Conservation (phyloP, 1,140 invertebrate genomes). For the Drosophila sp. region DNA sequence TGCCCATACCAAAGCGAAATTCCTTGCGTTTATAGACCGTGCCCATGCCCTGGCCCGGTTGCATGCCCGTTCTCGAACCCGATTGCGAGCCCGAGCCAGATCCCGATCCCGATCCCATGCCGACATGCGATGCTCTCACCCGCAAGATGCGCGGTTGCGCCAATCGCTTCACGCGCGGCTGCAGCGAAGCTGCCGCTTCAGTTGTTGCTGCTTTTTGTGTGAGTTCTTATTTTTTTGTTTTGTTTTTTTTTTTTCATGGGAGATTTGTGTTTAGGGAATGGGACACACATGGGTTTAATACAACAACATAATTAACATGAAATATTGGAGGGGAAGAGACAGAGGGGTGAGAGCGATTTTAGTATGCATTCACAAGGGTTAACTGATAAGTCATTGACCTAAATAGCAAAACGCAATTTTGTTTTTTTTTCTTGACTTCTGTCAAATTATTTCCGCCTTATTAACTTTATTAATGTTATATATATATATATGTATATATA, state of each 20-base stretch:
- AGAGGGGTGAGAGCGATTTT: conserved; percentile 33
- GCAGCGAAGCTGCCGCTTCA: conserved; percentile 17
- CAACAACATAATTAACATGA: conserved; percentile 16
- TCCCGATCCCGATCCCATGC: conserved; percentile 67
- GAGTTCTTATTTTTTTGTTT: background rate
- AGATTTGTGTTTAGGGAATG: background rate
- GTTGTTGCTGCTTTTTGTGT: conserved; percentile 25
- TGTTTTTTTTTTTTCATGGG: background rate
- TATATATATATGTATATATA: too few relatives aligned
- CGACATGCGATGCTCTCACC: conserved; percentile 77
- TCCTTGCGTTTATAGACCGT: conserved; percentile 83
- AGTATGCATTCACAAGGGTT: conserved; percentile 29
- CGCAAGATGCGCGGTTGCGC: conserved; percentile 84
- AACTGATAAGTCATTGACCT: background rate
- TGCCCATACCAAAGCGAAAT: conserved; percentile 86
- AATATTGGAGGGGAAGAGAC: conserved; percentile 1
- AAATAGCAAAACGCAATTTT: background rate
- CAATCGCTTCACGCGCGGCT: conserved; percentile 77
- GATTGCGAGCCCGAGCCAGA: conserved; percentile 32
- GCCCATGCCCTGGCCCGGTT: conserved; percentile 28
- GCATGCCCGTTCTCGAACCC: conserved; percentile 86
- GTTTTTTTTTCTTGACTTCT: too few relatives aligned
- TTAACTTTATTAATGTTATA: too few relatives aligned
- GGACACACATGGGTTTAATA: background rate
- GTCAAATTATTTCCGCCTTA: too few relatives aligned